Percentiles rank a stretch among this genome's conserved stretches.
Conservation (phyloP, 1,140 invertebrate genomes). For the Papilio helenus region DNA sequence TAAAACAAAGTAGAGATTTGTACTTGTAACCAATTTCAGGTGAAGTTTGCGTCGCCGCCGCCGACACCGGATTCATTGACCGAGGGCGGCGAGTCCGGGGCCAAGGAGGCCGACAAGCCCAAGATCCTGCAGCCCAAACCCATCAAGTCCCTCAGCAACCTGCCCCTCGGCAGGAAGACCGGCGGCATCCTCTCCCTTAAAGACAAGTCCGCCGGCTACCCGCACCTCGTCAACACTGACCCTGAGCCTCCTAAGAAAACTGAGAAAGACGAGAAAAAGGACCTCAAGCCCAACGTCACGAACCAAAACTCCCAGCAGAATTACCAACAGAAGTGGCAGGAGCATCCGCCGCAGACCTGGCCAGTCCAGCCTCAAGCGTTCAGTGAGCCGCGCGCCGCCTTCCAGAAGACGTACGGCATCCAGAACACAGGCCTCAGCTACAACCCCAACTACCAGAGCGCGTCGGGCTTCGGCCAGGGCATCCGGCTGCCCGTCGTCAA, state of each 20-base stretch:
- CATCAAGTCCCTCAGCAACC: slow-evolving; percentile 72
- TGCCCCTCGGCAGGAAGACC: slow-evolving; percentile 77
- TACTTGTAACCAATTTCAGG: slow-evolving; percentile 60
- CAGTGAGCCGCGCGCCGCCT: slow-evolving; percentile 56
- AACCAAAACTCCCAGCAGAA: slow-evolving; percentile 57
- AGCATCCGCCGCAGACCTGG: slow-evolving; percentile 53
- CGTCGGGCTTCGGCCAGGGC: slow-evolving; percentile 53
- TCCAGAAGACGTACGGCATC: slow-evolving; percentile 72
- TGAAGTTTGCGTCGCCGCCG: slow-evolving; percentile 84
- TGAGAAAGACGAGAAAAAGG: slow-evolving; percentile 70
- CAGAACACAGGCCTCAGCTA: slow-evolving; percentile 61
- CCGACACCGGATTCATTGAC: slow-evolving; percentile 78
- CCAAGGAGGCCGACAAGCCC: slow-evolving; percentile 64
- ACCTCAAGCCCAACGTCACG: slow-evolving; percentile 54
- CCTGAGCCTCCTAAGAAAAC: slow-evolving; percentile 64
- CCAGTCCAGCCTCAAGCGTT: slow-evolving; percentile 44
- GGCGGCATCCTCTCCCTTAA: slow-evolving; percentile 81
- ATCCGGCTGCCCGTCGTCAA: slow-evolving; percentile 79
- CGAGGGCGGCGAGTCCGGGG: slow-evolving; percentile 51
- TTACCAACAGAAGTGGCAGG: slow-evolving; percentile 56
- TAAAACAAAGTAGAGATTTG: background rate
- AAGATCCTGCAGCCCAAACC: slow-evolving; percentile 78
- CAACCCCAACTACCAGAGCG: slow-evolving; percentile 58
- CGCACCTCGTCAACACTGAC: slow-evolving; percentile 76
- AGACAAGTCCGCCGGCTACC: slow-evolving; percentile 81